Evolutionary conservation across 2,888 invertebrate species (phyloP).

Genomic region (Lepidochrysops patricia): DNA sequence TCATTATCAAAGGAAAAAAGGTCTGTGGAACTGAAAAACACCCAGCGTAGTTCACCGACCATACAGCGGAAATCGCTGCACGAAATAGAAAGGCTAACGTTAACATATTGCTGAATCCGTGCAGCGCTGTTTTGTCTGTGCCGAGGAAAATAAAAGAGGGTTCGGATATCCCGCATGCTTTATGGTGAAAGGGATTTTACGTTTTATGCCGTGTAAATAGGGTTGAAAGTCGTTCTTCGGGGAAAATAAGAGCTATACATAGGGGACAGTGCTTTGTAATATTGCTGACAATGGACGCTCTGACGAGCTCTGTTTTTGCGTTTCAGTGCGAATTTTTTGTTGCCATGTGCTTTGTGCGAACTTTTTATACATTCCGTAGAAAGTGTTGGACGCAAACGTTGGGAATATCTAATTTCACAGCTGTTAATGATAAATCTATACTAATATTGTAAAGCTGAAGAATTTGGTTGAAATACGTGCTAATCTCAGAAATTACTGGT

Average conservation of each 20-base stretch:
- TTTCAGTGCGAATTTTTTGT: conserved; percentile 58
- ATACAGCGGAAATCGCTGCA: conserved; percentile 42
- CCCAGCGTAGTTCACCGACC: conserved; percentile 30
- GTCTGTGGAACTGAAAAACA: conserved; percentile 47
- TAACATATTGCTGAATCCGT: conserved; percentile 26
- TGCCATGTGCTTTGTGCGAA: conserved; percentile 47
- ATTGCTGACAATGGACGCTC: conserved; percentile 64
- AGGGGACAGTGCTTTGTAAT: conserved; percentile 61
- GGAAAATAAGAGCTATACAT: conserved; percentile 52
- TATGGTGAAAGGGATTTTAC: conserved; percentile 24
- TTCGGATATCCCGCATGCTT: conserved; percentile 42
- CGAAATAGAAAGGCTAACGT: conserved; percentile 7
- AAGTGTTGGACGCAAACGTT: conserved; percentile 7
- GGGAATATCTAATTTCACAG: not conserved
- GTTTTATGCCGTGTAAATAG: conserved; percentile 13
- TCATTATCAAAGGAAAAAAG: conserved; percentile 30
- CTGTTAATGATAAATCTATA: no score
- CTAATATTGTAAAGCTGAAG: no score
- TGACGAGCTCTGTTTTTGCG: conserved; percentile 56
- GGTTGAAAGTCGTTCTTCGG: conserved; percentile 25
- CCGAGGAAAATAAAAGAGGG: conserved; percentile 59
- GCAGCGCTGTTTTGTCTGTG: conserved; percentile 42
- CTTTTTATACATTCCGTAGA: conserved; percentile 41
- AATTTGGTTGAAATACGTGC: no score
- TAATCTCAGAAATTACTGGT: no score